These are phyloP conservation scores for Drosophila nannoptera DNA, from an alignment of 1,140 invertebrate species.

Conservation along the genomic window DNA sequence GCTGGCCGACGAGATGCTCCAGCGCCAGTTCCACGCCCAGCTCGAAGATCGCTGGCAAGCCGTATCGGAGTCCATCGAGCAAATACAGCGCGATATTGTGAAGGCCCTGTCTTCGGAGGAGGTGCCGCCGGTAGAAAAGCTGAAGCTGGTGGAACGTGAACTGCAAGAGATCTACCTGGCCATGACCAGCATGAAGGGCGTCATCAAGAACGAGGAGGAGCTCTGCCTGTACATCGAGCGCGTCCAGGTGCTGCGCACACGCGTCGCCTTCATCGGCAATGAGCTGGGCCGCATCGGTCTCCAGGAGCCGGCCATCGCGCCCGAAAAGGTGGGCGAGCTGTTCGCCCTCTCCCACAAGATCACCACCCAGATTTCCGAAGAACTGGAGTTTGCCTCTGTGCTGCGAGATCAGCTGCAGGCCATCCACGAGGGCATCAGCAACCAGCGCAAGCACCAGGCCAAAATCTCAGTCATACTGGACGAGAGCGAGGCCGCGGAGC, in stretches of 20 bases:
- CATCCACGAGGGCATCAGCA: slow-evolving; percentile 84
- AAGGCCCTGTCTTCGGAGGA: slow-evolving; percentile 85
- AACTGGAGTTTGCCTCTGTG: slow-evolving; percentile 85
- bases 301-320: slow-evolving; percentile 84
- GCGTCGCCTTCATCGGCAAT: slow-evolving; percentile 87
- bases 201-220: slow-evolving; percentile 90
- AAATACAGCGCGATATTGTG: slow-evolving; percentile 84
- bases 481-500: slow-evolving; percentile 85
- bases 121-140: slow-evolving; percentile 85
- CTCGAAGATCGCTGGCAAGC: slow-evolving; percentile 87
- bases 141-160: slow-evolving; percentile 86
- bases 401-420: slow-evolving; percentile 85
- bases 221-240: slow-evolving; percentile 88
- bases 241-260: slow-evolving; percentile 86
- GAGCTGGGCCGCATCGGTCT: slow-evolving; percentile 87
- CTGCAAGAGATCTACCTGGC: slow-evolving; percentile 84
- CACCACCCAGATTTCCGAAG: slow-evolving; percentile 85
- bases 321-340: slow-evolving; percentile 86
- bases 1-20: slow-evolving; percentile 88
- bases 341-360: slow-evolving; percentile 84
- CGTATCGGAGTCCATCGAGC: slow-evolving; percentile 83
- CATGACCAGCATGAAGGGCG: slow-evolving; percentile 85
- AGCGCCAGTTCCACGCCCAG: slow-evolving; percentile 87
- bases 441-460: slow-evolving; percentile 84
- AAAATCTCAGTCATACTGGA: slow-evolving; percentile 83